Conservation (phyloP, 2,888 invertebrate genomes). For the Petrophora chlorosata region DNA sequence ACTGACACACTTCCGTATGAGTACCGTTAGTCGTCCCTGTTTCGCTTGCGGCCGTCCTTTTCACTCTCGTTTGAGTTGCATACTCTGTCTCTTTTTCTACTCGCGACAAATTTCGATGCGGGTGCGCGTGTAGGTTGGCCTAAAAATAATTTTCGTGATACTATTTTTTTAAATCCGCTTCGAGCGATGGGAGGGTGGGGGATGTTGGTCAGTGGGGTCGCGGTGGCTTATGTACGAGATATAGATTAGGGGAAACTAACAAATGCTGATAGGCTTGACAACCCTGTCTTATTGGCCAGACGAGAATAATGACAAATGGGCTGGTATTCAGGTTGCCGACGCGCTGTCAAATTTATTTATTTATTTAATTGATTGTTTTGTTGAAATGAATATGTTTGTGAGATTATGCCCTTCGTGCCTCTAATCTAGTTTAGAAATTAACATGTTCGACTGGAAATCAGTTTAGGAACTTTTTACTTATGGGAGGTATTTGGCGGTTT, state of each 20-base stretch:
- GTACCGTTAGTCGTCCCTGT: constrained; percentile 82
- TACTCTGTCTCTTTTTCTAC: constrained; percentile 62
- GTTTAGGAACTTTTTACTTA: too few species aligned
- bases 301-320: constrained; percentile 16
- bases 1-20: constrained; percentile 82
- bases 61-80: constrained; percentile 71
- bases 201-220: constrained; percentile 61
- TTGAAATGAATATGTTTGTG: too few species aligned
- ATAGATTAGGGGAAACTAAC: constrained; percentile 1
- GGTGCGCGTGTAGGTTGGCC: constrained; percentile 78
- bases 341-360: constrained; percentile 21
- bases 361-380: constrained; percentile 17
- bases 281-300: constrained; percentile 22
- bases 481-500: too few species aligned
- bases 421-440: too few species aligned
- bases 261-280: constrained; percentile 20
- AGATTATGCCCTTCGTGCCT: too few species aligned
- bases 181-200: constrained; percentile 40
- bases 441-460: too few species aligned
- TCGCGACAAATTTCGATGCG: constrained; percentile 82
- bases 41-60: constrained; percentile 69
- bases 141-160: constrained; percentile 79
- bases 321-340: constrained; percentile 10
- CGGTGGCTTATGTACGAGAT: constrained; percentile 45
- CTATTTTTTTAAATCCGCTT: constrained; percentile 68